Conservation (phyloP, 2,888 invertebrate genomes). For the Magallana nippona region DNA sequence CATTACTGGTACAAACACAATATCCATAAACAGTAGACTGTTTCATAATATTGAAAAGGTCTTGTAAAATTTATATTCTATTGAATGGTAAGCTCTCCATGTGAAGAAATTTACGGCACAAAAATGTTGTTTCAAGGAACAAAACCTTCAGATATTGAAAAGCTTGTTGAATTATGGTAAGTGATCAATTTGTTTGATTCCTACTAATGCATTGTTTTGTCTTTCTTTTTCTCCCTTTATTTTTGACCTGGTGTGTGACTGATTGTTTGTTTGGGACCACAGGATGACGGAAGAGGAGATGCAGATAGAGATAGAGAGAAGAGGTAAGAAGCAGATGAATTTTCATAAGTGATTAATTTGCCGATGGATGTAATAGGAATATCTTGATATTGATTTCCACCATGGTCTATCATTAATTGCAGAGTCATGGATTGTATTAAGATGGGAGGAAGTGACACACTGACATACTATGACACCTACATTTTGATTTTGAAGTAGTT, state of each 20-base stretch:
- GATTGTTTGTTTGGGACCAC: constrained; percentile 71
- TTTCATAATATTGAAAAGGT: too few species aligned
- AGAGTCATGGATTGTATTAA: not conserved
- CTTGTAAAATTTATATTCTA: too few species aligned
- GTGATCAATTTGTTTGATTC: constrained; percentile 10
- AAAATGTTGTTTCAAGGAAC: not conserved
- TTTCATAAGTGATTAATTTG: too few species aligned
- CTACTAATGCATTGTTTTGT: constrained; percentile 47
- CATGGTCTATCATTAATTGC: not conserved
- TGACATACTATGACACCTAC: not conserved
- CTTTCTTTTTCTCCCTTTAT: constrained; percentile 66
- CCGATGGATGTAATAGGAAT: not conserved
- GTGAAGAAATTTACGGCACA: not conserved
- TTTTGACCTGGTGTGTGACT: constrained; percentile 67
- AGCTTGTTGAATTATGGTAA: constrained; percentile 22
- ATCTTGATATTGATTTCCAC: not conserved
- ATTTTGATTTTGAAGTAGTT: not conserved
- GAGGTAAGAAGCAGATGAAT: constrained; percentile 45
- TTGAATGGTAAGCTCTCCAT: too few species aligned
- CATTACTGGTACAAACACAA: too few species aligned
- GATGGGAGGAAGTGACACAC: too few species aligned
- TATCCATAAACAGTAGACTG: too few species aligned
- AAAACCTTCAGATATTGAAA: not conserved
- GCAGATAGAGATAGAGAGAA: constrained; percentile 54
- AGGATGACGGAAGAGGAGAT: constrained; percentile 70